Conservation (phyloP, 2,113 vertebrate species). For the Euleptes europaea region DNA sequence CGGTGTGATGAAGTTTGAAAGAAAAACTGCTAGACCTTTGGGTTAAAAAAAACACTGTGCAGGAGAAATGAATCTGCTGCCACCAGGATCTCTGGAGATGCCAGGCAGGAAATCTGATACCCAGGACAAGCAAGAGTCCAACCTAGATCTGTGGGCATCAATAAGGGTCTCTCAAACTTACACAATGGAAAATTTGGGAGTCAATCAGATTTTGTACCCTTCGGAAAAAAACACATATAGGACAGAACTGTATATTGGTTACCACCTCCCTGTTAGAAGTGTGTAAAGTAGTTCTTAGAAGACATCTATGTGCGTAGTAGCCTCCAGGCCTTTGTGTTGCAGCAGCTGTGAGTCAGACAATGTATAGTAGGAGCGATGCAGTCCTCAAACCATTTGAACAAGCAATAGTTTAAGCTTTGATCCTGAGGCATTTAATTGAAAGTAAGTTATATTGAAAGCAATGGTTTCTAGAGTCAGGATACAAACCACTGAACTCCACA, state of each 20-base stretch:
- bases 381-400: too few species aligned
- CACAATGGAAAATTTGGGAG: not conserved
- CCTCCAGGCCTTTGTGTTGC: not conserved
- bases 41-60: not conserved
- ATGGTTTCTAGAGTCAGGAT: too few species aligned
- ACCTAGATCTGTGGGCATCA: not conserved
- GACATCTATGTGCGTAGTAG: not conserved
- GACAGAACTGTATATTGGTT: not conserved
- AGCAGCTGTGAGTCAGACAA: not conserved
- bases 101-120: not conserved
- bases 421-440: not conserved
- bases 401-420: not conserved
- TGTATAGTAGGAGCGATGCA: too few species aligned
- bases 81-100: not conserved
- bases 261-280: not conserved
- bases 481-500: too few species aligned
- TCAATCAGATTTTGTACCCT: not conserved
- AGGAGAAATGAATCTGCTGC: not conserved
- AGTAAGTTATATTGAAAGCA: not conserved
- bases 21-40: constrained; percentile 6
- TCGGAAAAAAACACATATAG: not conserved
- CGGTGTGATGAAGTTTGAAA: not conserved
- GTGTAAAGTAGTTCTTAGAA: not conserved
- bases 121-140: not conserved
- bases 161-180: not conserved